phyloP scores from a whole-genome alignment of 1,140 invertebrate species.

The Polypedilum pembai region DNA sequence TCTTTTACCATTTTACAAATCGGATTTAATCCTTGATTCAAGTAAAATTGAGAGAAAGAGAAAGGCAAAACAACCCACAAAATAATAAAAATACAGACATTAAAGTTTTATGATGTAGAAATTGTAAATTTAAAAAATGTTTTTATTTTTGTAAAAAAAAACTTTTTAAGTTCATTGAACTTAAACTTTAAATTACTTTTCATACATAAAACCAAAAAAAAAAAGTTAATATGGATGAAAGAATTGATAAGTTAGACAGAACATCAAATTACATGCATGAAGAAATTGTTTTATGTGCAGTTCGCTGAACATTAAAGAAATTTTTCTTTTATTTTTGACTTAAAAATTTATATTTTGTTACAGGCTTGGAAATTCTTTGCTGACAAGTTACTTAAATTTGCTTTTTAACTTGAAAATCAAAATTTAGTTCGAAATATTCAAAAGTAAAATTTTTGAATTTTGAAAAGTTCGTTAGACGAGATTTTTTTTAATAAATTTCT shows the following conservation, averaged over 20 bases:
- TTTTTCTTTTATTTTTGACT: not conserved
- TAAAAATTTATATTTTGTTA: not conserved
- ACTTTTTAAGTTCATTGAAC: too few species aligned
- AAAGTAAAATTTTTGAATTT: too few species aligned
- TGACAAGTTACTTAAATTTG: too few species aligned
- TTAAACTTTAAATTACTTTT: too few species aligned
- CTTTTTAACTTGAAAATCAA: too few species aligned
- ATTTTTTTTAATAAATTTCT: too few species aligned
- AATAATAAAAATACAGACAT: conserved; percentile 8
- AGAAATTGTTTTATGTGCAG: not conserved
- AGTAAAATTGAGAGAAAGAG: not conserved
- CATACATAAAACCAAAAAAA: too few species aligned
- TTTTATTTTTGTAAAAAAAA: too few species aligned
- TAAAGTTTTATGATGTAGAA: not conserved
- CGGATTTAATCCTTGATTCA: conserved; percentile 4
- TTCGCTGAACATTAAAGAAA: not conserved
- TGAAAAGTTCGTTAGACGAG: too few species aligned
- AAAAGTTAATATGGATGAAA: too few species aligned
- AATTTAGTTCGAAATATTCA: too few species aligned
- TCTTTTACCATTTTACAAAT: not conserved
- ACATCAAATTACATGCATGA: not conserved
- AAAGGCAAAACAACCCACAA: not conserved
- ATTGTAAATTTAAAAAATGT: not conserved
- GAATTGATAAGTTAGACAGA: too few species aligned
- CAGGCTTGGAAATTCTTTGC: not conserved